These are phyloP conservation scores for Formica aserva DNA, from an alignment of 2,888 invertebrate genomes.

Conservation along the genomic window DNA sequence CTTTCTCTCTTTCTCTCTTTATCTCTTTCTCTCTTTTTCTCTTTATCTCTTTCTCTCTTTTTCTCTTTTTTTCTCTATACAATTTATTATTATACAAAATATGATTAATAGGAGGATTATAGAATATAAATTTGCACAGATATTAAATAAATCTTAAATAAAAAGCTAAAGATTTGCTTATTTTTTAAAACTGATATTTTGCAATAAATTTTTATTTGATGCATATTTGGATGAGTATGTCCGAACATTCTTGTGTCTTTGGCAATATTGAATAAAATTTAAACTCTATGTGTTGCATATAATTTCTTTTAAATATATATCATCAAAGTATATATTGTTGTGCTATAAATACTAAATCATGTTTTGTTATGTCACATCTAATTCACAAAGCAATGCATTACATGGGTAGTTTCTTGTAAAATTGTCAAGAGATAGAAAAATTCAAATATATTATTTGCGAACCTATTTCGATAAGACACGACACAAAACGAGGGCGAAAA, in stretches of 20 bases:
- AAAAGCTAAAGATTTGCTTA: neutral
- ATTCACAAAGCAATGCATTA: slow-evolving; percentile 8
- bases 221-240: neutral
- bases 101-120: neutral
- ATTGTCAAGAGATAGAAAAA: neutral
- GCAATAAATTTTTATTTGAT: neutral
- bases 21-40: neutral
- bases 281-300: neutral
- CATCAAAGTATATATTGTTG: neutral
- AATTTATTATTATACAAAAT: neutral
- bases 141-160: neutral
- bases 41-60: neutral
- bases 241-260: neutral
- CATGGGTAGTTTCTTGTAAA: slow-evolving; percentile 4
- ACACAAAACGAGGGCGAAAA: slow-evolving; percentile 25
- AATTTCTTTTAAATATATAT: neutral
- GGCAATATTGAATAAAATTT: neutral
- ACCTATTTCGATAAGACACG: slow-evolving; percentile 50
- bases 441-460: slow-evolving; percentile 29
- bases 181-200: neutral
- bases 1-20: neutral
- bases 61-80: neutral
- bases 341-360: neutral
- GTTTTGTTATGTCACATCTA: neutral
- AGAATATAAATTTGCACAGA: neutral